Evolutionary conservation across 2,888 invertebrate genomes (phyloP), one percentile per base, ranked within the genome.

Genomic region (Chloroclystis v-ata): DNA sequence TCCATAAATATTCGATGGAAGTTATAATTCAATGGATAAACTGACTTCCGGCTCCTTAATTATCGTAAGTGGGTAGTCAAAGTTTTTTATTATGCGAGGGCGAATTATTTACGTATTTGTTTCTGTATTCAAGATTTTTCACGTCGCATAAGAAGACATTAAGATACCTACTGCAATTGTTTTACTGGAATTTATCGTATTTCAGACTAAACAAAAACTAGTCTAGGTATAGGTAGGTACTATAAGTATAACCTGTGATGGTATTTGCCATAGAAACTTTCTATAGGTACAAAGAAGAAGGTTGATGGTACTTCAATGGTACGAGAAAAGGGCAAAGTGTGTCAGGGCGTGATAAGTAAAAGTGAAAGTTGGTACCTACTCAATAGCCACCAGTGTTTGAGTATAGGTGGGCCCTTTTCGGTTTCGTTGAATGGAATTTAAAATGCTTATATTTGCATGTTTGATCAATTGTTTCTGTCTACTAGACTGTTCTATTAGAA

Each of bases 301-400:
- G 20, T 20, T 20, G 20, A 2, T 20, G 8, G 4, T 8, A 8
- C 26, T n/a, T n/a, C n/a, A n/a, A 8, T 6, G 35, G 35, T 30
- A 44, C 38, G 40, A 59, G 60, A 59, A 61, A 72, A 75, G 74
- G 74, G 69, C 63, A 59, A 72, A 67, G 73, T 76, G 52, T 72
- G 77, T 76, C 77, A 76, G 63, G 60, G 58, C 43, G 57, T 59
- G 67, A 69, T 67, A 68, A 57, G 56, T 32, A 57, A 65, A 57
- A 74, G 75, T 69, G 75, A 75, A 74, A 75, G 75, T 37, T 29
- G 35, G 14, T 14, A 32, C n/a, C n/a, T n/a, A n/a, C 29, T 33
- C 14, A 48, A 37, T 39, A 40, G 30, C n/a, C n/a, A n/a, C n/a
- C n/a, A 28, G 33, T 20, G 28, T 48, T 43, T 43, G 43, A 30